Conservation (phyloP, 2,888 invertebrate species). For the Ctena decussata region DNA sequence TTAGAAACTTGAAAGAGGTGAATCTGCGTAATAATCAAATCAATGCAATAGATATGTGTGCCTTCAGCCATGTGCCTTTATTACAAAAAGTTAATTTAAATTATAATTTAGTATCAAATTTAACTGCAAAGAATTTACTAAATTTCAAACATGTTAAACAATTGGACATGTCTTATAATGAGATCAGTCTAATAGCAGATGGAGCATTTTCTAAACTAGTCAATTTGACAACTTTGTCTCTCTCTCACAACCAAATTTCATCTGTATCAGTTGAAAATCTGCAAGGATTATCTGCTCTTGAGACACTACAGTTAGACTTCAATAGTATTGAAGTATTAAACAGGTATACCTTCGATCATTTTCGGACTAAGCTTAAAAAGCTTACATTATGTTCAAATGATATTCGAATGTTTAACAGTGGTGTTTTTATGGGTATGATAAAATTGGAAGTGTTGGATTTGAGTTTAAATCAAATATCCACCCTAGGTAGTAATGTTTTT, state of each 20-base stretch:
- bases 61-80: slow-evolving; percentile 57
- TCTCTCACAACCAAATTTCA: slow-evolving; percentile 62
- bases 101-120: slow-evolving; percentile 52
- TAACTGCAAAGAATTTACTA: slow-evolving; percentile 58
- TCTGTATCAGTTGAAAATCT: slow-evolving; percentile 55
- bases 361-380: slow-evolving; percentile 51
- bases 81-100: slow-evolving; percentile 59
- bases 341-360: slow-evolving; percentile 43
- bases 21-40: slow-evolving; percentile 63
- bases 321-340: slow-evolving; percentile 61
- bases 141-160: slow-evolving; percentile 51
- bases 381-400: slow-evolving; percentile 65
- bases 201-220: slow-evolving; percentile 58
- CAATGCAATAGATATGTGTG: slow-evolving; percentile 56
- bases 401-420: slow-evolving; percentile 57
- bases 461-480: slow-evolving; percentile 68
- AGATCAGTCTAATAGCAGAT: slow-evolving; percentile 49
- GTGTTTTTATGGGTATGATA: slow-evolving; percentile 68
- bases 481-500: slow-evolving; percentile 68
- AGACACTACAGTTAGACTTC: slow-evolving; percentile 52
- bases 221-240: slow-evolving; percentile 53
- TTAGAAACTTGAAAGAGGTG: slow-evolving; percentile 55
- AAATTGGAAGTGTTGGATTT: slow-evolving; percentile 66
- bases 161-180: slow-evolving; percentile 69
- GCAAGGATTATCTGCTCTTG: slow-evolving; percentile 60